Base-by-base conservation (phyloP, 2,113 vertebrate genomes). In the Psammodynastes pulverulentus region DNA sequence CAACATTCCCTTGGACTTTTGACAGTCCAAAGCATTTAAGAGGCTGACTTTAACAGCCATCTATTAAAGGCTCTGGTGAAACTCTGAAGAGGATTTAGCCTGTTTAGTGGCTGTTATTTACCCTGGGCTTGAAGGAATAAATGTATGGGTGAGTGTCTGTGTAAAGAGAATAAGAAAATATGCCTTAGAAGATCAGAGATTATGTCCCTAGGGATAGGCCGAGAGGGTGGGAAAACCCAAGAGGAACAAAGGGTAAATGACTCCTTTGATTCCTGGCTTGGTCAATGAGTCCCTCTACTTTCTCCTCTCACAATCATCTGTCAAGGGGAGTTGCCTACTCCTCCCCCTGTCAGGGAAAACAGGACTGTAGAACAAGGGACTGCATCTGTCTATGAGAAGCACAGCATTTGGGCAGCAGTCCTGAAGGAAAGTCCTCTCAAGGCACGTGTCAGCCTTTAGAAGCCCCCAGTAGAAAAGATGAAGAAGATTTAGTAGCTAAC, bases 371-470 rank as follows among this genome's bases (percentile, higher is more conserved):
- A 89, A 89, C 87, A 92, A 92, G 52, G 72, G 91, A 34, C 3
- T 24, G 87, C 67, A 94, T 92, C 86, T 72, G 94, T 45, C 12
- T 8, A 58, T 58, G 79, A 91, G 85, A 95, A 90, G 46, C 1
- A 86, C 56, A 92, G 58, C 88, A 49, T 91, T 58, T 93, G 91
- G 95, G 89, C 92, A 94, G 72, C 21, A 0, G 1, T 48, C 89
- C 86, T 2, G 0, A 19, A 95, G 49, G 26, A 90, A 0, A 52
- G 62, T 90, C 88, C 87, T 92, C 85, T 0, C 0, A 92, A 92
- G 92, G 88, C 93, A 95, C 0, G 0, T 0, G 9, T 52, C 4
- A 0, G 91, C 93, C 93, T 93, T 93, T 89, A 90, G 54, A 94
- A 94, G 92, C 92, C 92, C 84, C 79, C 48, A 43, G 52, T 0